Evolutionary conservation across 2,113 vertebrate species (phyloP).

Genomic region (Odobenus rosmarus): DNA sequence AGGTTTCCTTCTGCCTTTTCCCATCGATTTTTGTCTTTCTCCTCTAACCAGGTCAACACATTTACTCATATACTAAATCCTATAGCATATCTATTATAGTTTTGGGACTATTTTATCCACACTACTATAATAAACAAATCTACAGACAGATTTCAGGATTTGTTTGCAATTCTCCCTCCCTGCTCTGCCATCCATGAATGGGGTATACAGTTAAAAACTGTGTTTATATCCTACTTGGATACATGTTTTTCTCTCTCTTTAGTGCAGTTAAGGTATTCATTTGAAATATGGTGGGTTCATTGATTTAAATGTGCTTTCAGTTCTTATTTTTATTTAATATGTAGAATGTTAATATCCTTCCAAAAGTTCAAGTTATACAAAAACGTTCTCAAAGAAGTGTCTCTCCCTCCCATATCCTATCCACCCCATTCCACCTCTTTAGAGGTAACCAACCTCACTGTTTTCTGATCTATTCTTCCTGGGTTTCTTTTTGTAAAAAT

Average conservation of each 20-base stretch:
- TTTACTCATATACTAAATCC: background rate
- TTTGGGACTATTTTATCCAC: background rate
- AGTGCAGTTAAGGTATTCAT: background rate
- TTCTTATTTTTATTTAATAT: background rate
- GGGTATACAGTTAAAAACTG: background rate
- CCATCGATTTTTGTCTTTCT: background rate
- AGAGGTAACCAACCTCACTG: background rate
- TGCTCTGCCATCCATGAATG: background rate
- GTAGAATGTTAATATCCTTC: background rate
- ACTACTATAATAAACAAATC: background rate
- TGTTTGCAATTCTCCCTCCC: background rate
- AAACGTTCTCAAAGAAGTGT: background rate
- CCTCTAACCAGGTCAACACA: background rate
- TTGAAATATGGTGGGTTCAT: background rate
- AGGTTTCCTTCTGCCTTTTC: background rate
- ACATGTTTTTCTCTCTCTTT: background rate
- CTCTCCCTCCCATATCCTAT: background rate
- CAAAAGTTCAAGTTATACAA: background rate
- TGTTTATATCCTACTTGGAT: background rate
- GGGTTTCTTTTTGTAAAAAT: background rate
- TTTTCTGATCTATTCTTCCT: background rate
- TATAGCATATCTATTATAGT: accelerated
- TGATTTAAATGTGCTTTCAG: background rate
- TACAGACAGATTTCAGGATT: background rate
- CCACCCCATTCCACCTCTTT: background rate